Conservation (phyloP, 2,888 invertebrate genomes). For the Tanaodytes sp. region DNA sequence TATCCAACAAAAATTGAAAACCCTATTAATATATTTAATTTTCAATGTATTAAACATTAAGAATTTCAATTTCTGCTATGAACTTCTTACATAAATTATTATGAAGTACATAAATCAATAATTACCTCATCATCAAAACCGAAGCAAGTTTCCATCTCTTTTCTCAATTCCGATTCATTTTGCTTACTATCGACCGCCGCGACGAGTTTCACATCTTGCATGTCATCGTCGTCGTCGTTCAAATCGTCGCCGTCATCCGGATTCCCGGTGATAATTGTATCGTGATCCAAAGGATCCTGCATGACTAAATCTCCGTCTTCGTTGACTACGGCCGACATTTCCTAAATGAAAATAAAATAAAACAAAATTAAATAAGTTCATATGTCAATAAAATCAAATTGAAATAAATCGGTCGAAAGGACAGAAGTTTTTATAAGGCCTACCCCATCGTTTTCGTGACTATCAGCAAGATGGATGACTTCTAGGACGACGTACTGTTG, state of each 20-base stretch:
- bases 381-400: background rate
- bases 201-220: conserved; percentile 68
- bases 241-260: conserved; percentile 72
- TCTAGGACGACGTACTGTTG: conserved; percentile 92
- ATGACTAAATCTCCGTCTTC: conserved; percentile 72
- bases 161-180: conserved; percentile 70
- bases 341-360: conserved; percentile 39
- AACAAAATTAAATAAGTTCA: background rate
- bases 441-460: conserved; percentile 80
- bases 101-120: no score
- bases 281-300: conserved; percentile 70
- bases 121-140: conserved; percentile 86
- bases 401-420: no score
- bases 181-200: conserved; percentile 61
- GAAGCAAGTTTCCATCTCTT: conserved; percentile 86
- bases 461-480: conserved; percentile 84
- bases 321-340: conserved; percentile 74
- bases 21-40: no score
- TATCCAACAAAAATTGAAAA: no score
- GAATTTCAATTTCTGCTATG: no score
- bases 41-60: no score
- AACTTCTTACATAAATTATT: no score
- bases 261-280: conserved; percentile 72
- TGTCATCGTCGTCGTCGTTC: conserved; percentile 73
- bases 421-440: no score